Conservation (phyloP, 37 sponge, comb jelly and placozoan species). For the Cliona cf. orientalis region DNA sequence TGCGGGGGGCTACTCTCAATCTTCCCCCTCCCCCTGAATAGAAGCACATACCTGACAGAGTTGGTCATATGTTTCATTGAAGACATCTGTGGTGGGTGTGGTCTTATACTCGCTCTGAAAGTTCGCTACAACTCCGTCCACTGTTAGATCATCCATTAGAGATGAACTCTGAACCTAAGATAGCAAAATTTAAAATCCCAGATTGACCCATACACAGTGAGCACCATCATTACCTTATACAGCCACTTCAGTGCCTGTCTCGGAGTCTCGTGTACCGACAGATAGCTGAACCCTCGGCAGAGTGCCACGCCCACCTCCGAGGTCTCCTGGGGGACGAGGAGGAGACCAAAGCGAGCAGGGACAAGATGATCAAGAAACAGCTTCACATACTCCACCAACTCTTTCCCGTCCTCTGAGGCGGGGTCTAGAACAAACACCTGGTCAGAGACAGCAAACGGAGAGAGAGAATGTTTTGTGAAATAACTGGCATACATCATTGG, state of each 20-base stretch:
- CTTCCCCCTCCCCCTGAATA: neutral
- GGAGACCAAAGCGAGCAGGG: constrained; percentile 73
- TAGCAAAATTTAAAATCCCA: too few relatives aligned
- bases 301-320: constrained; percentile 31
- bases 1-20: too few relatives aligned
- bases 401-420: neutral
- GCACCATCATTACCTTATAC: constrained; percentile 19
- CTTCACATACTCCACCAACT: constrained; percentile 59
- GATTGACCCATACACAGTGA: neutral
- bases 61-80: constrained; percentile 3
- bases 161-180: too few relatives aligned
- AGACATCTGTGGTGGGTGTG: neutral
- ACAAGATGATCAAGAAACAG: constrained; percentile 61
- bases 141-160: neutral
- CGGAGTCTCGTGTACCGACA: constrained; percentile 1
- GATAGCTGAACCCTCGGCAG: constrained; percentile 50
- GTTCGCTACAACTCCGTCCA: neutral
- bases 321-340: constrained; percentile 47
- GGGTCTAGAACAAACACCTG: constrained; percentile 78
- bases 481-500: neutral
- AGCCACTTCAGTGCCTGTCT: constrained; percentile 71
- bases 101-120: constrained; percentile 11
- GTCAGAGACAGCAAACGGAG: neutral
- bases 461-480: neutral
- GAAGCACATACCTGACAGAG: constrained; percentile 15